A percentile compares a stretch with the other conserved stretches of the same genome.
phyloP scores from a whole-genome alignment of 2,113 vertebrate genomes.

The Neolamprologus kungweensis region DNA sequence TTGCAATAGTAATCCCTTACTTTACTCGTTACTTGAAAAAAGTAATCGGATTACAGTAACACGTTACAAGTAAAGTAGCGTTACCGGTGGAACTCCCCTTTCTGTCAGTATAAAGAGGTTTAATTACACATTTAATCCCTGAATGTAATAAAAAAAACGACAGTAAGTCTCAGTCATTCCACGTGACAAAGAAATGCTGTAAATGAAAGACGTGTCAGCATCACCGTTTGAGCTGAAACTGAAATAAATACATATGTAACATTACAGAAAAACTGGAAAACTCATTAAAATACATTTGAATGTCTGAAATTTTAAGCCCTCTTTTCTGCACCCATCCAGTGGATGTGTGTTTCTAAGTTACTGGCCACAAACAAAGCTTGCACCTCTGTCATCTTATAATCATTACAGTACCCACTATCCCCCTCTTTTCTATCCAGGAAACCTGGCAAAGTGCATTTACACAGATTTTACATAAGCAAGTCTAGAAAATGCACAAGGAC shows the following conservation, averaged over 20 bases:
- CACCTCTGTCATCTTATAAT: neutral
- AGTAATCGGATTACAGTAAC: fast-evolving
- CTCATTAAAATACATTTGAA: neutral
- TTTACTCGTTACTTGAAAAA: no score
- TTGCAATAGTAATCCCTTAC: no score
- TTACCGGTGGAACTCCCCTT: neutral
- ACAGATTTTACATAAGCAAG: neutral
- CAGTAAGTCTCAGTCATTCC: fast-evolving
- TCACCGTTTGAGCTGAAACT: neutral
- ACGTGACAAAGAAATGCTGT: fast-evolving
- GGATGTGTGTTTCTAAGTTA: neutral
- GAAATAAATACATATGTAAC: neutral
- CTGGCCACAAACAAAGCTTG: neutral
- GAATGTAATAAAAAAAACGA: neutral
- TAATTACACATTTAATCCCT: neutral
- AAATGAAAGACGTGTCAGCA: neutral
- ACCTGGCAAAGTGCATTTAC: neutral
- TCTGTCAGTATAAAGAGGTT: neutral
- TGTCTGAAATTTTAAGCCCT: neutral
- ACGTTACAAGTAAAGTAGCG: no score
- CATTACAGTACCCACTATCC: neutral
- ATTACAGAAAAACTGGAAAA: neutral
- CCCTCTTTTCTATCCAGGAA: neutral
- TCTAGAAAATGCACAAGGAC: fast-evolving
- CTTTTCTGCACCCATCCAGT: neutral